Evolutionary conservation across 2,888 invertebrate genomes (phyloP).

Genomic region (Mechanitis mazaeus): DNA sequence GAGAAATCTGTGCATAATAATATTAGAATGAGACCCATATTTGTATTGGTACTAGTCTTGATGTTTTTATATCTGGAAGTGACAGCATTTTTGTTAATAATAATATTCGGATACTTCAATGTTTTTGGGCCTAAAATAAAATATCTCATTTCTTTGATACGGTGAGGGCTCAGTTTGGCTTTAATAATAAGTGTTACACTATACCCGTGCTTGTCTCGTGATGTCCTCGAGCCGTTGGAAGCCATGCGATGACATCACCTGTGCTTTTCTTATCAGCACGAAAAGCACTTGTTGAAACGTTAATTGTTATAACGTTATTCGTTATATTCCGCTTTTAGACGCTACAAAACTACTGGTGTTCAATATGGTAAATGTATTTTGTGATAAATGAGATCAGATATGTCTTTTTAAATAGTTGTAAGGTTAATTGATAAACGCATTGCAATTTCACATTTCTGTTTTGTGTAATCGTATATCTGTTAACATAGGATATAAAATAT

Average conservation of each 20-base stretch:
- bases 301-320: slow-evolving; percentile 8
- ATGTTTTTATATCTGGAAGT: neutral
- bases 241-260: slow-evolving; percentile 21
- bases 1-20: too few species aligned
- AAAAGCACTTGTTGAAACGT: slow-evolving; percentile 30
- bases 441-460: slow-evolving; percentile 60
- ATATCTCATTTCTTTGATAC: slow-evolving; percentile 9
- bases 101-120: neutral
- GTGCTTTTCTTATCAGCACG: slow-evolving; percentile 28
- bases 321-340: slow-evolving; percentile 29
- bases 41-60: too few species aligned
- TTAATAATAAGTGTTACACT: slow-evolving; percentile 19
- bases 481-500: slow-evolving; percentile 56
- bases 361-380: slow-evolving; percentile 32
- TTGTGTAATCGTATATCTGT: slow-evolving; percentile 63
- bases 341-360: slow-evolving; percentile 33
- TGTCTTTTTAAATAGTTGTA: slow-evolving; percentile 47
- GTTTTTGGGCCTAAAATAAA: neutral
- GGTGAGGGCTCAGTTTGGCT: slow-evolving; percentile 17
- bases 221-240: slow-evolving; percentile 16
- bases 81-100: neutral
- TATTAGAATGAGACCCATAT: too few species aligned
- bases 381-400: slow-evolving; percentile 41
- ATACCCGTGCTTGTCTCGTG: slow-evolving; percentile 18
- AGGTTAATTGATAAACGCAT: slow-evolving; percentile 51